Base-by-base conservation (phyloP, 1,140 invertebrate genomes). In the Telenomus remus region DNA sequence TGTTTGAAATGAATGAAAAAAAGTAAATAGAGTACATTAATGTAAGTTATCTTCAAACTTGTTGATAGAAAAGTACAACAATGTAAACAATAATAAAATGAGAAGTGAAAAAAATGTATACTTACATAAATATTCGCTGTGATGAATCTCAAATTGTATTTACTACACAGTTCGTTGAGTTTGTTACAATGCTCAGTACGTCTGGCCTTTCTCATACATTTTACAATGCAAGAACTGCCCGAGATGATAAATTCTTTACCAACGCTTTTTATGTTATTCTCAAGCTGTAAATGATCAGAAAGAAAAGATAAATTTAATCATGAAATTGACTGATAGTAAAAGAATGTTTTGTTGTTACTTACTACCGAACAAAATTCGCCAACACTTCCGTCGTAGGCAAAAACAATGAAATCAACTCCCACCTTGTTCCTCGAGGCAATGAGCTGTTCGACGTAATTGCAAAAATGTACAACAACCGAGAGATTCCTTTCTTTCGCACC, bases 401-500 rank as follows among this genome's bases (percentile, higher is more conserved):
- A 85, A 63, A 88, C 79, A 66, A 88, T 74, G 55, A 84, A 87
- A 75, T 88, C 87, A 12, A 87, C 68, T 13, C 72, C 63, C 4
- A 85, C 33, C 51, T 81, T 60, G 4, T 76, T 43, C n/a, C 76
- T 76, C 0, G 33, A 47, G n/a, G 12, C 43, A 44, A 33, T 10
- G 27, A 86, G 63, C 43, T 85, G 77, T 0, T 19, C 19, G 44
- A 88, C 54, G 7, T 55, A 78, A 68, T 88, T 86, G 66, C 85
- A 83, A 19, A 80, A 80, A 68, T 87, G 85, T 4, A 87, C 50
- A 12, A 51, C 14, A 56, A 86, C 70, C 0, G 64, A 63, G 71
- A 81, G 79, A 9, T 80, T 73, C 14, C 70, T 77, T 27, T 73
- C 56, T 27, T 72, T 80, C 4, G 79, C 81, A 47, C 50, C 72